Conservation (phyloP, 1,140 invertebrate species). For the Atta colombica region DNA sequence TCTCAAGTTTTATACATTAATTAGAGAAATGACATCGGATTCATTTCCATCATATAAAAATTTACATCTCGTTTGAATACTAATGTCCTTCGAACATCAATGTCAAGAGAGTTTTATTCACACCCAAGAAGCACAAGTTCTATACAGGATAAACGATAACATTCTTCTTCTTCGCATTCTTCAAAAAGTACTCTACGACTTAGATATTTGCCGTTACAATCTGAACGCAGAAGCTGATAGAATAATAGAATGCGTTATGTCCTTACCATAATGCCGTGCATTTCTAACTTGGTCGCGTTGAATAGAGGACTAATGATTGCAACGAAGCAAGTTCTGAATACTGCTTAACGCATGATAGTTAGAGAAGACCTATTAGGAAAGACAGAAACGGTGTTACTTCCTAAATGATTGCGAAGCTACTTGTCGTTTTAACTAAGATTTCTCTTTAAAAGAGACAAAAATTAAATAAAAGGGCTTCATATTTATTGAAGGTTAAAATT, state of each 20-base stretch:
- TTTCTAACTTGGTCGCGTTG: constrained; percentile 44
- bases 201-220: constrained; percentile 34
- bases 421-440: constrained; percentile 1
- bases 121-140: not conserved
- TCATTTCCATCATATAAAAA: not conserved
- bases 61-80: constrained; percentile 7
- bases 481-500: not conserved
- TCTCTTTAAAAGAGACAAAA: not conserved
- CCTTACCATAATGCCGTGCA: constrained; percentile 41
- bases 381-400: constrained; percentile 41
- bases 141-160: constrained; percentile 21
- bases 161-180: constrained; percentile 44
- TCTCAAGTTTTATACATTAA: not conserved
- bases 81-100: not conserved
- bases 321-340: constrained; percentile 58
- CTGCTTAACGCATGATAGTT: constrained; percentile 36
- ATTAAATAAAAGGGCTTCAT: not conserved
- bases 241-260: constrained; percentile 60
- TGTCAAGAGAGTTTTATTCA: constrained; percentile 28
- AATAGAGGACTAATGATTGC: constrained; percentile 57
- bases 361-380: constrained; percentile 34
- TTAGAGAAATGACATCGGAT: constrained; percentile 4
- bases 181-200: constrained; percentile 19
- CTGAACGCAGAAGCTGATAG: constrained; percentile 30
- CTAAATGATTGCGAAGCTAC: constrained; percentile 8